phyloP scores from a whole-genome alignment of 2,797 vertebrate species.

The Amphiprion clarkii region DNA sequence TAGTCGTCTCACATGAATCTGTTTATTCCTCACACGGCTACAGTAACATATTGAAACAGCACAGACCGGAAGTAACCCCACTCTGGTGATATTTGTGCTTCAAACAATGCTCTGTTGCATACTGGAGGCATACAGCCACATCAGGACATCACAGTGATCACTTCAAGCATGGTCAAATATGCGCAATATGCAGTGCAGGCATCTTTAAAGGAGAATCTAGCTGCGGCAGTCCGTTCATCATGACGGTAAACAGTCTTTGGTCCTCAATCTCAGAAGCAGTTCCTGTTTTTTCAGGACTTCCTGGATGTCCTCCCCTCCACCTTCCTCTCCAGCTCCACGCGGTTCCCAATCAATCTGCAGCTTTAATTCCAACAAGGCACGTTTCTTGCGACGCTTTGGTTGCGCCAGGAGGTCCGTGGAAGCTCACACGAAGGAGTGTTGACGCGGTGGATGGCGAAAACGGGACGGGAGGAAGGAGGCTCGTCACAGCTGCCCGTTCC shows the following conservation, averaged over 20 bases:
- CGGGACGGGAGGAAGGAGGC: not conserved
- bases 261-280: conserved; percentile 20
- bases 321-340: conserved; percentile 18
- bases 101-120: conserved; percentile 4
- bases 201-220: not conserved
- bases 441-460: conserved; percentile 5
- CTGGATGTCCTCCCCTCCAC: conserved; percentile 38
- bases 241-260: conserved; percentile 46
- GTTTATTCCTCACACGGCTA: conserved; percentile 53
- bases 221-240: conserved; percentile 32
- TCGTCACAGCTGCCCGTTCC: conserved; percentile 87
- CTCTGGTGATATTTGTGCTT: conserved; percentile 25
- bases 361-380: conserved; percentile 66
- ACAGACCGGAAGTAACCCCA: conserved; percentile 2
- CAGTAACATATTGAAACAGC: not conserved
- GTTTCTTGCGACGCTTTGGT: conserved; percentile 32
- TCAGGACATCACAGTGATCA: conserved; percentile 26
- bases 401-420: not conserved
- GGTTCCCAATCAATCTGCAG: not conserved
- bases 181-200: not conserved
- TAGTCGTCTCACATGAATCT: not conserved
- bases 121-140: not conserved
- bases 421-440: not conserved
- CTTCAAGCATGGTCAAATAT: conserved; percentile 2
- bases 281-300: conserved; percentile 47